Conservation (phyloP, 2,797 vertebrate genomes). For the Phylloscopus collybita region DNA sequence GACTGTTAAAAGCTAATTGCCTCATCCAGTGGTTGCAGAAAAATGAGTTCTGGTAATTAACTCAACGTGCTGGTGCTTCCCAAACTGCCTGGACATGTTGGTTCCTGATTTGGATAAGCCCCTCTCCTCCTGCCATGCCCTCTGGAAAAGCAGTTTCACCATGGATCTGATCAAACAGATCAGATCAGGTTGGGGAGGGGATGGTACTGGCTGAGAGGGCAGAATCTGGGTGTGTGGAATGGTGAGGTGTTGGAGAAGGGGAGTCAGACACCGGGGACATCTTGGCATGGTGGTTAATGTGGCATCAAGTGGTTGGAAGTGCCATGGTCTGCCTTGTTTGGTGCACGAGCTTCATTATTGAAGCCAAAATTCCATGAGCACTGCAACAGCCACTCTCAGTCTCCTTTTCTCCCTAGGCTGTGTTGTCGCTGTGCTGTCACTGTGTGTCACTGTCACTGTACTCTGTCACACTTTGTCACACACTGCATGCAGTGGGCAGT, state of each 20-base stretch:
- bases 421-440: background rate
- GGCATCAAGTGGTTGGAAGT: background rate
- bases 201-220: rapidly evolving
- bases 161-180: background rate
- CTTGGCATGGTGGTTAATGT: rapidly evolving
- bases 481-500: background rate
- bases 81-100: background rate
- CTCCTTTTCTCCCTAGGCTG: background rate
- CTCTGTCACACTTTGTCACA: background rate
- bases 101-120: background rate
- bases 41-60: background rate
- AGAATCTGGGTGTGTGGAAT: background rate
- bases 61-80: background rate
- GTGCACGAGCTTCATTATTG: background rate
- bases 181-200: background rate
- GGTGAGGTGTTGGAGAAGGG: background rate
- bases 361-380: background rate
- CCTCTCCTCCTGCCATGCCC: background rate
- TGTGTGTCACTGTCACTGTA: background rate
- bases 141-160: background rate
- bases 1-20: background rate
- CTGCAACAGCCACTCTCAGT: background rate
- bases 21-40: background rate
- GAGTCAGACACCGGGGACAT: rapidly evolving
- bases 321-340: background rate